Conservation (phyloP, 2,113 vertebrate genomes). For the Gallinago paraguaiae region DNA sequence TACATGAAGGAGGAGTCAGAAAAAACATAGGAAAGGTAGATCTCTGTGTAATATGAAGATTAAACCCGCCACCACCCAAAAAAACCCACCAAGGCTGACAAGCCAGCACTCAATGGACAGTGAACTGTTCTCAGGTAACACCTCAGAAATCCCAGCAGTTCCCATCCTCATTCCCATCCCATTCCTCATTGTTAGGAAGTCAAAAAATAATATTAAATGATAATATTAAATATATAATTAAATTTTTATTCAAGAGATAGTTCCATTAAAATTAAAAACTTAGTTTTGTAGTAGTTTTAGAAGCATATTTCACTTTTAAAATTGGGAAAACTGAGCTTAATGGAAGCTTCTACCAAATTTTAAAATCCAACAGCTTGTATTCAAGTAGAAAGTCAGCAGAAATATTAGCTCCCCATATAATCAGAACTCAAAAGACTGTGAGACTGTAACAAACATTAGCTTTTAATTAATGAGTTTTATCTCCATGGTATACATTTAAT, state of each 20-base stretch:
- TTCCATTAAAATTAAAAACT: neutral
- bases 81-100: neutral
- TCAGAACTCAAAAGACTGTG: neutral
- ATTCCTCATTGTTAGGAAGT: neutral
- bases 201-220: neutral
- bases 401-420: neutral
- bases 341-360: neutral
- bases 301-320: neutral
- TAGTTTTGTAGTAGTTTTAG: neutral
- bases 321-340: neutral
- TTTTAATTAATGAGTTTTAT: neutral
- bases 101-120: neutral
- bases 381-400: neutral
- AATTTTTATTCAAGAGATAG: neutral
- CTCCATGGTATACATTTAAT: neutral
- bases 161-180: neutral
- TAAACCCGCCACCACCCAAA: neutral
- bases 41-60: neutral
- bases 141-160: neutral
- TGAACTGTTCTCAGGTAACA: neutral
- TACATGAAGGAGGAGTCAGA: neutral
- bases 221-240: too few species aligned
- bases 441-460: neutral
- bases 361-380: neutral
- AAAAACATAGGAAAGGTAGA: rapidly evolving